Percentiles rank a stretch among this genome's conserved stretches.
Conservation (phyloP, 1,140 invertebrate genomes). For the Bombus picipes region DNA sequence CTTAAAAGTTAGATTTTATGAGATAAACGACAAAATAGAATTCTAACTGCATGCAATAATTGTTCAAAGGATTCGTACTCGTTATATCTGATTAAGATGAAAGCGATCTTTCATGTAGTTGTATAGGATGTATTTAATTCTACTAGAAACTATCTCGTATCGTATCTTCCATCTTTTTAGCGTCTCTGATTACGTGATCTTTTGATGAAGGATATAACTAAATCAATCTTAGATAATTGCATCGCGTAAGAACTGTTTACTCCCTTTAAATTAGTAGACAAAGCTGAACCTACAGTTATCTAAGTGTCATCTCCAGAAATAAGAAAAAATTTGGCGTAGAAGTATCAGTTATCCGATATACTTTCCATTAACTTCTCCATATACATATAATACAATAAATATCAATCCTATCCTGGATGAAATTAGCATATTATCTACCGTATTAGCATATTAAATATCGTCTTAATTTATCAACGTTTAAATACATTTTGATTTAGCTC, state of each 20-base stretch:
- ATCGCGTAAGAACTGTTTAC: not conserved
- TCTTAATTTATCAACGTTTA: not conserved
- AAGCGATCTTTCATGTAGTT: not conserved
- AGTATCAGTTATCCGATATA: not conserved
- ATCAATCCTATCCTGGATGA: not conserved
- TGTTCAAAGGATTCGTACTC: no score
- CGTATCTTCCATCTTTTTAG: slow-evolving; percentile 4
- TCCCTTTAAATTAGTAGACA: not conserved
- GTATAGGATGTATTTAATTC: not conserved
- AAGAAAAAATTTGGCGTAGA: not conserved
- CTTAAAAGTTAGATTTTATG: not conserved
- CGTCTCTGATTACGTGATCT: slow-evolving; percentile 25
- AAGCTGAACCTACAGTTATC: not conserved
- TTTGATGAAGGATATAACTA: not conserved
- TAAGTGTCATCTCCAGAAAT: not conserved
- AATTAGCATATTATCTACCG: not conserved
- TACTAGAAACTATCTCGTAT: not conserved
- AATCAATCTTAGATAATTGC: slow-evolving; percentile 31
- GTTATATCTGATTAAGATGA: slow-evolving; percentile 1
- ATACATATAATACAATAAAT: not conserved
- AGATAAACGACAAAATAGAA: not conserved
- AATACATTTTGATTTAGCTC: not conserved
- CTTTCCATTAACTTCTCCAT: not conserved
- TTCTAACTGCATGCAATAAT: not conserved
- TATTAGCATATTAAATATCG: not conserved